Conservation (phyloP, 53 echinoderm and acorn worm species). For the Mesocentrotus franciscanus region DNA sequence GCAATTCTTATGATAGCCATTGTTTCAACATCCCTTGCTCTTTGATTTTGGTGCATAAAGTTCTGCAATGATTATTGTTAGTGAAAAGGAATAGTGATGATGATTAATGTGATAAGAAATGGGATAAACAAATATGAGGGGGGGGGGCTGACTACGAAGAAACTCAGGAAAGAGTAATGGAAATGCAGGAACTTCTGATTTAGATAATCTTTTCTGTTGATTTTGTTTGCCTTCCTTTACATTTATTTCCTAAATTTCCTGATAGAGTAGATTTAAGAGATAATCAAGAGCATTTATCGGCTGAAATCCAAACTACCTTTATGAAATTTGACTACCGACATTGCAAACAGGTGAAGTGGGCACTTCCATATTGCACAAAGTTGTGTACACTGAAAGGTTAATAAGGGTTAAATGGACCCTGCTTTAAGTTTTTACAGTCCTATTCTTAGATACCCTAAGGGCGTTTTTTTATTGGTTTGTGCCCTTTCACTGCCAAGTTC, state of each 20-base stretch:
- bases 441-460: slow-evolving; percentile 42
- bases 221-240: background rate
- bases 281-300: slow-evolving; percentile 20
- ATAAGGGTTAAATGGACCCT: slow-evolving; percentile 60
- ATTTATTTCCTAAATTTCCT: slow-evolving; percentile 7
- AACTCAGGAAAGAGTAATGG: slow-evolving; percentile 9
- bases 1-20: background rate
- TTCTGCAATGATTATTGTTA: background rate
- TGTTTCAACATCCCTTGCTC: background rate
- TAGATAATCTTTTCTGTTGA: background rate
- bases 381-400: slow-evolving; percentile 26
- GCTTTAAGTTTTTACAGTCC: slow-evolving; percentile 41
- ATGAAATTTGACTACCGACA: slow-evolving; percentile 10
- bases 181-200: slow-evolving; percentile 16
- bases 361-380: slow-evolving; percentile 17
- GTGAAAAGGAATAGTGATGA: background rate
- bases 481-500: slow-evolving; percentile 41
- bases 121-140: background rate
- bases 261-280: background rate
- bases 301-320: slow-evolving; percentile 5
- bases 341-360: slow-evolving; percentile 43
- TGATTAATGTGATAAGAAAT: background rate
- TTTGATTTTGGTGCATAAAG: background rate
- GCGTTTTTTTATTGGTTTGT: slow-evolving; percentile 9
- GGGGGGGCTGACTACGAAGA: background rate